Base-by-base conservation (phyloP, 2,888 invertebrate genomes). In the Xiphydria camelus region DNA sequence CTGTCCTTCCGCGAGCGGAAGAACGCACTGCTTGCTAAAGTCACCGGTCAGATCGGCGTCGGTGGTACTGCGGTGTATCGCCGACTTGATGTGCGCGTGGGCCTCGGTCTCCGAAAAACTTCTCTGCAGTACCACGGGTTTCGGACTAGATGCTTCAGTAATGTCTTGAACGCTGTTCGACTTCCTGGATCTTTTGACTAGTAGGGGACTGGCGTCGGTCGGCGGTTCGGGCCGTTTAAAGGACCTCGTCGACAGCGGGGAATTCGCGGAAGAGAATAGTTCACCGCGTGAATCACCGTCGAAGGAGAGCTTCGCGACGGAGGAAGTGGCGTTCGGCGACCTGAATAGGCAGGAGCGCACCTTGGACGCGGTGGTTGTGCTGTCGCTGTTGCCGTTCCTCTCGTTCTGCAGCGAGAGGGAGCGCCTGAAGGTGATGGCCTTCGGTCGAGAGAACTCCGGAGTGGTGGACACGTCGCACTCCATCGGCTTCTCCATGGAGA, bases 31-130 rank as follows among this genome's bases (percentile, higher is more conserved):
- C 49, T 82, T 83, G 25, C 85, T 86, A 73, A 90, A 91, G 74
- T 94, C 94, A 0, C 93, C 94, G 41, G 92, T 92, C 4, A 94
- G 77, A 66, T 90, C 88, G 0, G 87, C 84, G 50, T 89, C 86
- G 4, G 79, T 79, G 2, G 82, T 77, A 20, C 88, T 75, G 1
- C 75, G 65, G 33, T 68, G 66, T 17, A 76, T 59, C 0, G 75
- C 76, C 2, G 68, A 70, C 36, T 75, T 73, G 9, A 76, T 75
- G 12, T 68, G 62, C 2, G 67, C 66, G 40, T 77, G 75, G 0
- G 88, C 86, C 66, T 91, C 91, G 34, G 88, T 89, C 53, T 91
- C 89, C 0, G 91, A 91, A 57, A 84, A 80, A 17, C 86, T 85
- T 37, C 89, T 76, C 54, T 84, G 80, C 41, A 86, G 62, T 1